Evolutionary conservation across 2,113 vertebrate genomes (phyloP), one percentile per base, ranked within the genome.

Genomic region (Nycticryphes semicollaris): DNA sequence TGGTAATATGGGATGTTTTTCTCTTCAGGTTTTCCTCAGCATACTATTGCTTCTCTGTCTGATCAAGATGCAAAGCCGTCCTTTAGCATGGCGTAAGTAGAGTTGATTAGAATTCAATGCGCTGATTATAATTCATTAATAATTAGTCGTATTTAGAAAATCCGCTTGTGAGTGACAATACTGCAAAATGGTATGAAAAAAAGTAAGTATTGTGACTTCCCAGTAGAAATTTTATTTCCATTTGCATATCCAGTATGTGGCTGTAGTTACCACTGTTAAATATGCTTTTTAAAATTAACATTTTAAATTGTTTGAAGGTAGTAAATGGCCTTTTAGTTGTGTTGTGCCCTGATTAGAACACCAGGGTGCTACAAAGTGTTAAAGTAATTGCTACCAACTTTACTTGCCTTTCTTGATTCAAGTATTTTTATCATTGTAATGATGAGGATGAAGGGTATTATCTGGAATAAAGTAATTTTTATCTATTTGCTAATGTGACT

Each of bases 1-100:
- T 12, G 8, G 7, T 90, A n/a, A 54, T 51, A 13, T 1, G 9
- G 28, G 67, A 45, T 94, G n/a, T 53, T 96, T 87, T 80, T 89
- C 8, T 78, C 8, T 86, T 75, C 95, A 99, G 99, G 99, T 81
- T 99, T 99, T 95, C 99, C 99, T 93, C 99, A 99, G 96, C 99
- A 99, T 90, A 98, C 97, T 43, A 78, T 99, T 23, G 98, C 98
- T 56, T 98, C 98, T 76, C 82, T 98, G 1, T 98, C 97, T 48
- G 99, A 99, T 95, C 99, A 98, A 95, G 99, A 99, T 82, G 98
- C 99, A 92, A 99, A 99, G 85, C 99, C 99, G 4, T 99, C 99
- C 23, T 99, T 99, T 95, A 99, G 99, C 97, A 99, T 99, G 99
- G 98, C 98, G 99, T 99, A 97, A 99, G 99, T 99, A 79, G 35